phyloP scores from a whole-genome alignment of 2,888 invertebrate species.

The Hyposoter didymator region DNA sequence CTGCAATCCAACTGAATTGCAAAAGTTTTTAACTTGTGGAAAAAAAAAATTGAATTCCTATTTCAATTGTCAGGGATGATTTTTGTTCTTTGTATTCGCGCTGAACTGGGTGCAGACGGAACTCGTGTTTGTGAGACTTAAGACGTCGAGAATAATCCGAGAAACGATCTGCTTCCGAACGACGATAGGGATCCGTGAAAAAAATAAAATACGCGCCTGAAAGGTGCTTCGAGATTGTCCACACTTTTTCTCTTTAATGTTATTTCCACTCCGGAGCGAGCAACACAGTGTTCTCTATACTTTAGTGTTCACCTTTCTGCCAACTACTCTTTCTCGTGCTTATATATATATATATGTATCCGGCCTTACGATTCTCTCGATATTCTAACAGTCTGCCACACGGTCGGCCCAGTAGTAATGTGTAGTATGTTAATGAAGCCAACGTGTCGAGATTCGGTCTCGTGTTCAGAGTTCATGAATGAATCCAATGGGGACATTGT shows the following conservation, averaged over 20 bases:
- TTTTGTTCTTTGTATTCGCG: background rate
- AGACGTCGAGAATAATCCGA: conserved; percentile 47
- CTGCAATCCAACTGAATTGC: background rate
- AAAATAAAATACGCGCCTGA: conserved; percentile 1
- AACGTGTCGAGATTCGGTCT: conserved; percentile 69
- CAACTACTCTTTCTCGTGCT: conserved; percentile 15
- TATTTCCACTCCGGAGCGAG: background rate
- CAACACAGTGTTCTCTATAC: conserved; percentile 32
- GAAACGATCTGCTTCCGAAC: conserved; percentile 57
- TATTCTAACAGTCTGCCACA: conserved; percentile 45
- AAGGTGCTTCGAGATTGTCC: conserved; percentile 38
- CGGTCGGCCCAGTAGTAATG: conserved; percentile 52
- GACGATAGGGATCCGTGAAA: conserved; percentile 45
- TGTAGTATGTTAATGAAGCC: conserved; percentile 79
- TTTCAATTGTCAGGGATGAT: background rate
- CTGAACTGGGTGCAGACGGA: conserved; percentile 9
- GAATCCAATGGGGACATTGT: conserved; percentile 68
- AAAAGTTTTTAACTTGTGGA: background rate
- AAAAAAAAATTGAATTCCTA: background rate
- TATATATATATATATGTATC: background rate
- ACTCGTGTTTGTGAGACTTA: conserved; percentile 7
- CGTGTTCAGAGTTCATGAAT: conserved; percentile 74
- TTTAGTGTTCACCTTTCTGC: conserved; percentile 56
- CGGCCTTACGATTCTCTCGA: conserved; percentile 33
- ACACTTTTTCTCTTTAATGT: conserved; percentile 22